These are phyloP conservation scores for Anguilla rostrata DNA, from an alignment of 2,113 vertebrate genomes.

Conservation along the genomic window DNA sequence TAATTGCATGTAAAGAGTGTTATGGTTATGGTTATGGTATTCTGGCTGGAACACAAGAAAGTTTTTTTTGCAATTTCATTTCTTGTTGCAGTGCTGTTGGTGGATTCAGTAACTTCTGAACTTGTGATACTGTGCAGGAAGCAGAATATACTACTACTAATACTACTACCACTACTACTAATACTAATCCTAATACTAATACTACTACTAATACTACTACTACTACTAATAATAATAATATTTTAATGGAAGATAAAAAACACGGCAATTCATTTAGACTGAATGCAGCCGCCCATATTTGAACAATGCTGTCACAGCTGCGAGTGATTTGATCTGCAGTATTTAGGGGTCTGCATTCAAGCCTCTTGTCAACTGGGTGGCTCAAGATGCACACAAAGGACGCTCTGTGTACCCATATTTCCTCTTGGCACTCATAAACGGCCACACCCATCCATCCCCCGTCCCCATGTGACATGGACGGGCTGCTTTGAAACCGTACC, in stretches of 20 bases:
- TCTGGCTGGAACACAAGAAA: not conserved
- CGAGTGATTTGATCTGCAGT: not conserved
- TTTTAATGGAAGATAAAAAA: not conserved
- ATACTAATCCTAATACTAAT: too few species aligned
- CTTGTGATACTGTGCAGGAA: too few species aligned
- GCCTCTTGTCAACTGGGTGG: not conserved
- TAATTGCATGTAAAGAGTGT: too few species aligned
- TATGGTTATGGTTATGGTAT: not conserved
- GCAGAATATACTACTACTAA: too few species aligned
- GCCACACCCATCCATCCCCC: not conserved
- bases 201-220: not conserved
- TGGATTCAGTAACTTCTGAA: too few species aligned
- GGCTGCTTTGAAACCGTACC: not conserved
- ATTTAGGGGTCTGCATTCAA: not conserved
- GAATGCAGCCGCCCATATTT: not conserved
- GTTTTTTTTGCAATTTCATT: not conserved
- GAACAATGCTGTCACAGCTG: not conserved
- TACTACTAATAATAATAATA: not conserved
- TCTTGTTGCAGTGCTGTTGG: too few species aligned
- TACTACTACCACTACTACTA: too few species aligned
- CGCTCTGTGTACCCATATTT: not conserved
- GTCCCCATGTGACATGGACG: not conserved
- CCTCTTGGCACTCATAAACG: not conserved
- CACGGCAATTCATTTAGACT: not conserved
- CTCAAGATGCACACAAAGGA: conserved; percentile 1